Base-by-base conservation (phyloP, 2,797 vertebrate species). In the Chaetodon trifasciatus region DNA sequence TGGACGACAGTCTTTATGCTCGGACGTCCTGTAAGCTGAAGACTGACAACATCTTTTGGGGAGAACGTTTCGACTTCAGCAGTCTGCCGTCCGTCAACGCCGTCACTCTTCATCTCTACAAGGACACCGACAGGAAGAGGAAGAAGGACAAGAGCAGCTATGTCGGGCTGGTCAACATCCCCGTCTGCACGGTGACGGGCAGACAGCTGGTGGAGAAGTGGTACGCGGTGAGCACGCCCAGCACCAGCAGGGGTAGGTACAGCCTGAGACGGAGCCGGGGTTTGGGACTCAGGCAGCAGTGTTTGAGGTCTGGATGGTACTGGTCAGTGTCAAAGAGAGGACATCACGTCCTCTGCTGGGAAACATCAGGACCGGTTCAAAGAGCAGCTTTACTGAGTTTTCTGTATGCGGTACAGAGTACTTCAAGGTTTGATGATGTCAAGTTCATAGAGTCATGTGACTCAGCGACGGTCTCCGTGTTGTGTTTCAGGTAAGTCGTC, bases 111-210 rank as follows among this genome's bases (percentile, higher is more conserved):
- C 98, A 99, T 85, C 96, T 99, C 78, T 99, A 99, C 92, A 99
- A 99, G 84, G 98, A 99, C 57, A 95, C 96, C 0, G 98, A 99
- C 92, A 97, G 98, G 92, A 99, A 98, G 91, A 97, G 97, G 88
- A 99, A 98, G 85, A 99, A 99, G 90, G 98, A 98, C 93, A 99
- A 99, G 89, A 98, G 97, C 92, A 99, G 97, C 90, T 99, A 99
- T 0, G 90, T 99, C 0, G 98, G 98, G 1, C 78, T 99, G 83
- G 97, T 99, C 79, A 99, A 97, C 87, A 97, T 99, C 57, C 97
- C 97, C 1, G 96, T 96, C 0, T 92, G 94, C 86, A 95, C 89
- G 1, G 96, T 99, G 81, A 97, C 95, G 0, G 94, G 97, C 2
- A 95, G 97, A 32, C 97, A 98, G 32, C 97, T 99, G 90, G 94